A percentile compares a stretch with the other conserved stretches of the same genome.
Conservation (phyloP, 64 coral and sea anemone genomes). For the Montipora foliosa region DNA sequence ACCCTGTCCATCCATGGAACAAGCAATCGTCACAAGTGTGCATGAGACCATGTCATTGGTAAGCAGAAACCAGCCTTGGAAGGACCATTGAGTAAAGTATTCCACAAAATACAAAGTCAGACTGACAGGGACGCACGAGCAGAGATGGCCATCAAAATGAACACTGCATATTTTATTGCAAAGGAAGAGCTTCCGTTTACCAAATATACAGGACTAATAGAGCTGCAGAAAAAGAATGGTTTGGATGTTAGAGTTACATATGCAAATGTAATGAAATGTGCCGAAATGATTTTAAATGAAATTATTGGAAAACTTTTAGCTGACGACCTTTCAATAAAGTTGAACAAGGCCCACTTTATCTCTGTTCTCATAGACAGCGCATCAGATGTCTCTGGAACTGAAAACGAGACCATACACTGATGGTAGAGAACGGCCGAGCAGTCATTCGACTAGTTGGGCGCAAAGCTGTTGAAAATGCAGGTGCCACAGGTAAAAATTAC, state of each 20-base stretch:
- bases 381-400: background rate
- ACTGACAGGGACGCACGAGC: background rate
- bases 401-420: slow-evolving; percentile 21
- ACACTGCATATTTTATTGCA: background rate
- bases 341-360: background rate
- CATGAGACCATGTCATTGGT: no score
- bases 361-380: background rate
- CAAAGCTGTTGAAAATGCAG: slow-evolving; percentile 8
- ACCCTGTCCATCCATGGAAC: no score
- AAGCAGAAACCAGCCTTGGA: no score
- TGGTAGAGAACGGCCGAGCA: slow-evolving; percentile 7
- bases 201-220: background rate
- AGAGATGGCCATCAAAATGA: no score
- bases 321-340: background rate
- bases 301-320: background rate
- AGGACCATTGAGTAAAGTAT: background rate
- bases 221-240: slow-evolving; percentile 9
- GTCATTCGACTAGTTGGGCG: background rate
- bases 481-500: background rate
- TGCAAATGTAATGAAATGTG: background rate
- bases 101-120: slow-evolving; percentile 44
- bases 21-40: no score
- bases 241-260: background rate
- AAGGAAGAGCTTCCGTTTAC: slow-evolving; percentile 16
- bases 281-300: slow-evolving; percentile 20